These are phyloP conservation scores for Acleris literana DNA, from an alignment of 2,888 invertebrate species.

Conservation along the genomic window DNA sequence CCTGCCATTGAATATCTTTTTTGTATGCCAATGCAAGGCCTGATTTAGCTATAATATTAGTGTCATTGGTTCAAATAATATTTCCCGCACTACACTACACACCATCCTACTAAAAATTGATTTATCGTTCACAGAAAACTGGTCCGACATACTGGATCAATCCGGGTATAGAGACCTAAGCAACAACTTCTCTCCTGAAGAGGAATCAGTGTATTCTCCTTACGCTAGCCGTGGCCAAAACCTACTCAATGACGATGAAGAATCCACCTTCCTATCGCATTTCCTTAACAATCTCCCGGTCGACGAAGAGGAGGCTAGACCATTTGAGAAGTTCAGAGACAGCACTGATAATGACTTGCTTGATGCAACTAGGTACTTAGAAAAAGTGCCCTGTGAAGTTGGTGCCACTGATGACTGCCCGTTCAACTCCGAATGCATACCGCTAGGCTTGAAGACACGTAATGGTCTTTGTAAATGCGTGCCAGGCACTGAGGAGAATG, in stretches of 20 bases:
- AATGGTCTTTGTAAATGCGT: constrained; percentile 90
- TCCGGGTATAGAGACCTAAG: constrained; percentile 68
- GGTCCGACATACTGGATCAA: constrained; percentile 78
- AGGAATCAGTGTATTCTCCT: constrained; percentile 68
- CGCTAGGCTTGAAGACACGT: constrained; percentile 77
- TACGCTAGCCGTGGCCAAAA: constrained; percentile 65
- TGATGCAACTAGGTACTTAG: constrained; percentile 77
- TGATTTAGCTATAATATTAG: no score
- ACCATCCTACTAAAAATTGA: background rate
- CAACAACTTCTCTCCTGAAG: constrained; percentile 71
- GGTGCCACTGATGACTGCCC: constrained; percentile 84
- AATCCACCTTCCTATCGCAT: constrained; percentile 63
- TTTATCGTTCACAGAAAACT: constrained; percentile 68
- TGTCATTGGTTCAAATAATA: no score
- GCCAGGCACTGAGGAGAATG: constrained; percentile 81
- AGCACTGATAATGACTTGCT: constrained; percentile 73
- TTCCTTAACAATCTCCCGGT: constrained; percentile 74
- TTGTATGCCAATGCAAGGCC: no score
- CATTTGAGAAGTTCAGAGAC: constrained; percentile 69
- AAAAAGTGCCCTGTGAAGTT: constrained; percentile 84
- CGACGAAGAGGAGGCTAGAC: constrained; percentile 66
- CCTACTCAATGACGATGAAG: constrained; percentile 65
- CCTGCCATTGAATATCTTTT: no score
- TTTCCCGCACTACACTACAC: no score
- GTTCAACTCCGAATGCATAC: constrained; percentile 88